Base-by-base conservation (phyloP, 2,113 vertebrate species). In the Parotia lawesii region DNA sequence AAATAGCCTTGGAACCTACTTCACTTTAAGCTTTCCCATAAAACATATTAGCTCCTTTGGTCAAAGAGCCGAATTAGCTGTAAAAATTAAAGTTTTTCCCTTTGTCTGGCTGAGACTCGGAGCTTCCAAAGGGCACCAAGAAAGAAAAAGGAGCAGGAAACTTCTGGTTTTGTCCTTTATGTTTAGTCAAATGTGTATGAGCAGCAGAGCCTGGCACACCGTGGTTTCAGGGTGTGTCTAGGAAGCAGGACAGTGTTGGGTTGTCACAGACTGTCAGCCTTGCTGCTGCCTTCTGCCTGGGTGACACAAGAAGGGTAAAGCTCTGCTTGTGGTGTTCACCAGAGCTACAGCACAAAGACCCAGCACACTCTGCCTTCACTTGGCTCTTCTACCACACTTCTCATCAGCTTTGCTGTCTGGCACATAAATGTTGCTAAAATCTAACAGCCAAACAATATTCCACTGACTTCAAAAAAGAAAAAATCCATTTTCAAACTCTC, bases 321-420 rank as follows among this genome's bases (percentile, higher is more conserved):
- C 23, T 45, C 50, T 45, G 19, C 56, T 44, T 19, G 48, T n/a
- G 44, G 8, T 38, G 31, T 5, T 78, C 45, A 15, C 11, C 18
- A 28, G 23, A 53, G 54, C 66, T 33, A 6, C 44, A 38, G 72
- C 44, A 69, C 20, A 9, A 10, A 69, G 29, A 28, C 8, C 29
- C 47, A 4, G 19, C 53, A 53, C 3, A 0, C 5, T 24, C 71
- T 44, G 71, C 18, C 56, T 57, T 44, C 4, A 0, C 31, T 25
- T 27, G 27, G 11, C 44, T 69, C 28, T 69, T 35, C 12, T 21
- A 23, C 12, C 8, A 2, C 38, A 10, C 13, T 22, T n/a, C 38
- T 44, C 56, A 56, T 10, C 13, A 3, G 37, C 61, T 65, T 35
- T 54, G 35, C 56, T 40, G 21, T 3, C 28, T 69, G 33, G 51